Conservation (phyloP, 1,140 invertebrate genomes). For the Conopomorpha cramerella region DNA sequence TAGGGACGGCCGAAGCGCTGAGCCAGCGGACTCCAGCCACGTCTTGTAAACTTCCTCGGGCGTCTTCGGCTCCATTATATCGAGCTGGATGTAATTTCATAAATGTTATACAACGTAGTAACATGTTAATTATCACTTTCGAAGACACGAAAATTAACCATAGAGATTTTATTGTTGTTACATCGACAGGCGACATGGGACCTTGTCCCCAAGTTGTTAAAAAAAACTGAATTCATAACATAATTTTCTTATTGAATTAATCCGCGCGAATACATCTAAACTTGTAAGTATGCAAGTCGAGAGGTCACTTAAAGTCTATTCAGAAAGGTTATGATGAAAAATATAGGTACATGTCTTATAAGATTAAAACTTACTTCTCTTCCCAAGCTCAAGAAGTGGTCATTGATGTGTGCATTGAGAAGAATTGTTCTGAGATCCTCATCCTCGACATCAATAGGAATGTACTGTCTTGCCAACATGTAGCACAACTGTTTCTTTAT, state of each 20-base stretch:
- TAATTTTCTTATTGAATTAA: too few species aligned
- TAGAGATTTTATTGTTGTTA: too few species aligned
- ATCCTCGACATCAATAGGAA: conserved; percentile 73
- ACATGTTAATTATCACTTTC: too few species aligned
- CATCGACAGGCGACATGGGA: too few species aligned
- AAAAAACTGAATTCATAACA: too few species aligned
- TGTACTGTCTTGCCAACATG: conserved; percentile 96
- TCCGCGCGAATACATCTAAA: too few species aligned
- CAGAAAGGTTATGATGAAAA: too few species aligned
- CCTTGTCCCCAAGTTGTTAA: too few species aligned
- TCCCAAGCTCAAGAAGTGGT: conserved; percentile 93
- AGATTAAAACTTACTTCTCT: conserved; percentile 72
- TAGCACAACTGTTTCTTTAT: conserved; percentile 96
- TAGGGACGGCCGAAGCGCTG: conserved; percentile 80
- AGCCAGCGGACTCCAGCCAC: conserved; percentile 91
- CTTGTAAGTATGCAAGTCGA: too few species aligned
- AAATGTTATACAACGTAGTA: not conserved
- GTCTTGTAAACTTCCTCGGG: conserved; percentile 99
- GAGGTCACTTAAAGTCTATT: too few species aligned
- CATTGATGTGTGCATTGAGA: conserved; percentile 95
- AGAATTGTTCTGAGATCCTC: conserved; percentile 96
- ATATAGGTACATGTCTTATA: not conserved
- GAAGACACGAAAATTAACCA: too few species aligned
- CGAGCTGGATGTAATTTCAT: conserved; percentile 67
- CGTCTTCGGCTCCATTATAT: conserved; percentile 99